A percentile compares a stretch with the other conserved stretches of the same genome.
Conservation (phyloP, 2,888 invertebrate species). For the Alloplasta piceator region DNA sequence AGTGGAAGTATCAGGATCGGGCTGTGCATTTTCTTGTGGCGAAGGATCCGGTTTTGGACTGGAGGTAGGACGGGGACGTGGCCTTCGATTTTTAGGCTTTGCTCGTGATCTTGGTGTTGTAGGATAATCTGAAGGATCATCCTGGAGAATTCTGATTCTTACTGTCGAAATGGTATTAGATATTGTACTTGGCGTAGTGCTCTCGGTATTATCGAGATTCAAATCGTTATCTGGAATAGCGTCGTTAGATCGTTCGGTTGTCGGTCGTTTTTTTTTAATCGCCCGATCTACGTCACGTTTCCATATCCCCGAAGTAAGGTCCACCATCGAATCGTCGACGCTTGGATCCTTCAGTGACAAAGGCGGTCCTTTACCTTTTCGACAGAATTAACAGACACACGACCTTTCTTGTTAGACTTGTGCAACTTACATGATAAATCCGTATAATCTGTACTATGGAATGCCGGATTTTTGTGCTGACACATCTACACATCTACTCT, state of each 20-base stretch:
- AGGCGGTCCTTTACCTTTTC: constrained; percentile 67
- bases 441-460: constrained; percentile 23
- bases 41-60: constrained; percentile 33
- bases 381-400: constrained; percentile 66
- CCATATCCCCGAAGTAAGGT: constrained; percentile 59
- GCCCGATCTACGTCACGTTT: constrained; percentile 63
- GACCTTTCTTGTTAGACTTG: constrained; percentile 54
- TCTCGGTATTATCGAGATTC: constrained; percentile 31
- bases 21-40: constrained; percentile 32
- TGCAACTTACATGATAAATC: constrained; percentile 36
- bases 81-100: constrained; percentile 38
- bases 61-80: constrained; percentile 38
- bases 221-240: constrained; percentile 60
- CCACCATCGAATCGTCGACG: constrained; percentile 41
- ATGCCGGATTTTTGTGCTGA: constrained; percentile 33
- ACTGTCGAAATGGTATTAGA: constrained; percentile 51
- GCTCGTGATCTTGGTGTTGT: constrained; percentile 40
- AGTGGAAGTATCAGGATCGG: constrained; percentile 37
- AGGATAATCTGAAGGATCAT: constrained; percentile 61
- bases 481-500: constrained; percentile 30
- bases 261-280: constrained; percentile 48
- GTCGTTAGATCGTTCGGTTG: constrained; percentile 58
- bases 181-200: constrained; percentile 56
- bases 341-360: constrained; percentile 57
- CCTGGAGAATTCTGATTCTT: constrained; percentile 61